phyloP scores from a whole-genome alignment of 1,140 invertebrate genomes.

The Zaprionus inermis region DNA sequence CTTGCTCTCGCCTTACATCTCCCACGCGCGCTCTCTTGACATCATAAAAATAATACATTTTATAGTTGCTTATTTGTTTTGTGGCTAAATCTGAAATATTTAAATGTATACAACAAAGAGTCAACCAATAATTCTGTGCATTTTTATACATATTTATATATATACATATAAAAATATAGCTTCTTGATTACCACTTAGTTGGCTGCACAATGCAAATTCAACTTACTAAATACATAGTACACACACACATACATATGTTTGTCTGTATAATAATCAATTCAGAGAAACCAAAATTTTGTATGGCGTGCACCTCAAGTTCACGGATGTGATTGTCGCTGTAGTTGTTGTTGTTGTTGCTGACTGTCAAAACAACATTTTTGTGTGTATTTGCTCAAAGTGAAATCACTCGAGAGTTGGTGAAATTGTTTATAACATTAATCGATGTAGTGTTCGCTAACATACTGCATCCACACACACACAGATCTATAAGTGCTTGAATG shows the following conservation, averaged over 20 bases:
- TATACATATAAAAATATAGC: background rate
- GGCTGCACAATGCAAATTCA: slow-evolving; percentile 15
- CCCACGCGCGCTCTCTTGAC: slow-evolving; percentile 53
- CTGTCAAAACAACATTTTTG: slow-evolving; percentile 68
- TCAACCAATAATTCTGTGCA: slow-evolving; percentile 35
- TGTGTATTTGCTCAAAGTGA: slow-evolving; percentile 50
- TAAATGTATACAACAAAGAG: slow-evolving; percentile 20
- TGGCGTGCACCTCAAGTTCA: slow-evolving; percentile 65
- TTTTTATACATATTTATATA: slow-evolving; percentile 17
- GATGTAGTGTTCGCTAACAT: background rate
- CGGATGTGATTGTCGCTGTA: slow-evolving; percentile 17
- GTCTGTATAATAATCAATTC: slow-evolving; percentile 44
- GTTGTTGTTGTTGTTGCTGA: slow-evolving; percentile 50
- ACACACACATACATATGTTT: background rate
- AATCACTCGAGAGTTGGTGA: slow-evolving; percentile 41
- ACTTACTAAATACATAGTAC: slow-evolving; percentile 1
- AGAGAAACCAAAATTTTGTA: slow-evolving; percentile 39
- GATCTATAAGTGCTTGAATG: background rate
- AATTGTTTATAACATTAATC: slow-evolving; percentile 34
- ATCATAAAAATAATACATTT: slow-evolving; percentile 52
- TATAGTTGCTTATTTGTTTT: slow-evolving; percentile 45
- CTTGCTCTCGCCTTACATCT: slow-evolving; percentile 16
- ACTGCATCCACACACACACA: slow-evolving; percentile 13
- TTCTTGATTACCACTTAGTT: background rate
- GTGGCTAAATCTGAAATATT: slow-evolving; percentile 17